Conservation (phyloP, 2,888 invertebrate species). For the Taphrorychus bicolor region DNA sequence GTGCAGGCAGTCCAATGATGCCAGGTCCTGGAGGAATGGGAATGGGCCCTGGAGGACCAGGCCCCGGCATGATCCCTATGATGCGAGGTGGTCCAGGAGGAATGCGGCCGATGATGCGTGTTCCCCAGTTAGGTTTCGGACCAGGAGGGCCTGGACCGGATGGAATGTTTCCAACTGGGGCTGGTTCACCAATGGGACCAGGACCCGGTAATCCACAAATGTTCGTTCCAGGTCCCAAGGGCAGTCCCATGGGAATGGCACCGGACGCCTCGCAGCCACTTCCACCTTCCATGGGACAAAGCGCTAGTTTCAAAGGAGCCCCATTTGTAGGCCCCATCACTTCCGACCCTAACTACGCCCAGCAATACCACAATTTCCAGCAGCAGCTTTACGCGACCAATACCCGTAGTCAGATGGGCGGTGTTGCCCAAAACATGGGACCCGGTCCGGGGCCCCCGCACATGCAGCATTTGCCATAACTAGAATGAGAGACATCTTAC, state of each 20-base stretch:
- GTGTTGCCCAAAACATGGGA: conserved; percentile 59
- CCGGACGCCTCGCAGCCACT: conserved; percentile 75
- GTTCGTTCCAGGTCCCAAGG: conserved; percentile 66
- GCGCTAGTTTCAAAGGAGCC: conserved; percentile 74
- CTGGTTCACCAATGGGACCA: conserved; percentile 43
- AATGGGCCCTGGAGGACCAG: conserved; percentile 57
- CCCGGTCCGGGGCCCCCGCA: conserved; percentile 60
- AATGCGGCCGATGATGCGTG: conserved; percentile 53
- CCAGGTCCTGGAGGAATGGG: conserved; percentile 58
- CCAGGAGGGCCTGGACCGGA: conserved; percentile 47
- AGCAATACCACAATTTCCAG: conserved; percentile 95
- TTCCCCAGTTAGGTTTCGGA: conserved; percentile 46
- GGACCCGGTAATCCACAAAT: conserved; percentile 59
- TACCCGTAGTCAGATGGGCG: conserved; percentile 69
- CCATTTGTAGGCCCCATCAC: conserved; percentile 87
- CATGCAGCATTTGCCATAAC: conserved; percentile 61
- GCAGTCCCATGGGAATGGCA: conserved; percentile 66
- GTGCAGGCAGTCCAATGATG: conserved; percentile 53
- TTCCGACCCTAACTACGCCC: conserved; percentile 91
- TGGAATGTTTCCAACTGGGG: conserved; percentile 50
- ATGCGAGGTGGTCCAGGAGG: conserved; percentile 54
- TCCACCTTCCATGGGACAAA: conserved; percentile 80
- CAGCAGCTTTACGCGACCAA: conserved; percentile 92
- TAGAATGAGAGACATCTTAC: conserved; percentile 45
- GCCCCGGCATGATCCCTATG: conserved; percentile 57